Base-by-base conservation (phyloP, 2,888 invertebrate genomes). In the Thyatira batis region DNA sequence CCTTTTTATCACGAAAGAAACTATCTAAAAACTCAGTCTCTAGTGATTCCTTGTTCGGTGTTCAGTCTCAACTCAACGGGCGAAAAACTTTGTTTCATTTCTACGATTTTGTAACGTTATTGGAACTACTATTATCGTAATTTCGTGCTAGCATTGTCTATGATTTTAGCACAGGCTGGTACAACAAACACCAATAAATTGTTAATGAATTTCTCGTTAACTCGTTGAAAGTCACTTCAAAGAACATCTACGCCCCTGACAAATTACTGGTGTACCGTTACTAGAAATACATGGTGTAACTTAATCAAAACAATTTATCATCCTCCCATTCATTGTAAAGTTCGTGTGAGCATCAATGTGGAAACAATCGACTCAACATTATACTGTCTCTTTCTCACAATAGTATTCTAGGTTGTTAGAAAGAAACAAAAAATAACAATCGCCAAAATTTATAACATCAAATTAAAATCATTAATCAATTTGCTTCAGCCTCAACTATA, bases 281-380 rank as follows among this genome's bases (percentile, higher is more conserved):
- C 53, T 55, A 58, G 54, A 61, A 55, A 56, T 53, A 54, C 57
- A 52, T 57, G 54, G 54, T 50, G 56, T 63, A 61, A 57, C 58
- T 66, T 77, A 76, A 83, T 82, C 79, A 78, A 73, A 78, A 80
- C 78, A 75, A 77, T 82, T 79, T 69, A 83, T 81, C 78, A 71
- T 67, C 51, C 65, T 69, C 68, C 68, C 67, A 74, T 73, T 80
- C 78, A 76, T 72, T 64, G 71, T 58, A 51, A 57, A 67, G 55
- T 62, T 62, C 69, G 71, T 69, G 69, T 78, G 82, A 78, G 76
- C 63, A 63, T 68, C 61, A 58, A 60, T 53, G 60, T 55, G 58
- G 63, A 71, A 74, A 78, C 78, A 77, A 79, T 80, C 54, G 61
- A 50, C 60, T 55, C 57, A 56, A 52, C 27, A 54, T 69, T 39